Percentiles rank a stretch among this genome's conserved stretches.
phyloP scores from a whole-genome alignment of 2,797 vertebrate species.

The Gadopsis marmoratus region DNA sequence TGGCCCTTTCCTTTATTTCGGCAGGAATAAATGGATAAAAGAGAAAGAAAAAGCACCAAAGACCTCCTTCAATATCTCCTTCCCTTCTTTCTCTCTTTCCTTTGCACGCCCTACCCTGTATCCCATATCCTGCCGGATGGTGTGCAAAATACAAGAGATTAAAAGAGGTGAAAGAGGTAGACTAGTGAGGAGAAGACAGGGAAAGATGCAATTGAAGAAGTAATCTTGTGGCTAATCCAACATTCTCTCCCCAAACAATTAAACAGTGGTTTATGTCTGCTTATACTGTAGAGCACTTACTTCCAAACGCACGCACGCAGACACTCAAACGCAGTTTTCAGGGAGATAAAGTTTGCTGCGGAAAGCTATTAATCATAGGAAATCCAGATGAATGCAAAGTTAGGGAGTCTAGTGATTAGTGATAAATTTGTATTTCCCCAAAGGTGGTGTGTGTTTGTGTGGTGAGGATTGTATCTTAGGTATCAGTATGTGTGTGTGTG shows the following conservation, averaged over 20 bases:
- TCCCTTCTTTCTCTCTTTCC: not conserved
- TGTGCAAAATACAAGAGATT: slow-evolving; percentile 22
- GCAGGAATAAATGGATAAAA: slow-evolving; percentile 14
- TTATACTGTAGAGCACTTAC: slow-evolving; percentile 58
- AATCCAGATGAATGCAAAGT: slow-evolving; percentile 81
- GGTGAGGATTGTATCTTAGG: slow-evolving; percentile 41
- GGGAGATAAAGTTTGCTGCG: slow-evolving; percentile 73
- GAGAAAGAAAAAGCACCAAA: slow-evolving; percentile 16
- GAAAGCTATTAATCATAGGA: slow-evolving; percentile 81
- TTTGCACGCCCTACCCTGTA: not conserved
- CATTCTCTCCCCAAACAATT: slow-evolving; percentile 73
- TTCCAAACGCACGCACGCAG: slow-evolving; percentile 41
- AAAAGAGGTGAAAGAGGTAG: slow-evolving; percentile 18
- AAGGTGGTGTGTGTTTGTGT: slow-evolving; percentile 58
- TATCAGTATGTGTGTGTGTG: slow-evolving; percentile 41
- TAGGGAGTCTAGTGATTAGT: slow-evolving; percentile 81
- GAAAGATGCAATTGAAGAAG: slow-evolving; percentile 46
- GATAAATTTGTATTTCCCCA: slow-evolving; percentile 80
- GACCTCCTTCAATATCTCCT: not conserved
- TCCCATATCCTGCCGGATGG: slow-evolving; percentile 18
- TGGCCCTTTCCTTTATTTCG: not conserved
- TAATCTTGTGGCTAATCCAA: slow-evolving; percentile 62
- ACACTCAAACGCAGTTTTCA: slow-evolving; percentile 55
- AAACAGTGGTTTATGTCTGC: slow-evolving; percentile 74
- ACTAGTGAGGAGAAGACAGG: slow-evolving; percentile 25